A percentile compares a stretch with the other conserved stretches of the same genome.
Conservation (phyloP, 1,140 invertebrate species). For the Hylaeus anthracinus region DNA sequence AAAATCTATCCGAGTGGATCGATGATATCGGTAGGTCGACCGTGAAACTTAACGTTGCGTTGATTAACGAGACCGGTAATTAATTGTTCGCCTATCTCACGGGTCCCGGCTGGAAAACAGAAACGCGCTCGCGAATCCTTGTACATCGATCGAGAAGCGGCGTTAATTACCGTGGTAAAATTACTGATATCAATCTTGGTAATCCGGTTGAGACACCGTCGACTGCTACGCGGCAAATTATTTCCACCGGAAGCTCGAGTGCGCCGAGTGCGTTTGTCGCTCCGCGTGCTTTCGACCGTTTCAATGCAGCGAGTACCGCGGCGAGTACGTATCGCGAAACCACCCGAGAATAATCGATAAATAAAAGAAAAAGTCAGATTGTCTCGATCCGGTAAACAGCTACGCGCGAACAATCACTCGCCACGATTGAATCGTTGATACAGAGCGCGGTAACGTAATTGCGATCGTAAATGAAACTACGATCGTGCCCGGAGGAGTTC, state of each 20-base stretch:
- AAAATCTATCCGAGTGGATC: neutral
- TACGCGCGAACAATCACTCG: neutral
- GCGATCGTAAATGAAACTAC: neutral
- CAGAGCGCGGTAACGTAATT: neutral
- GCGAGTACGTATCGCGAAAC: neutral
- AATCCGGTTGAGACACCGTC: slow-evolving; percentile 39
- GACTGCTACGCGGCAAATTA: slow-evolving; percentile 42
- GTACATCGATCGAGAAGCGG: slow-evolving; percentile 33
- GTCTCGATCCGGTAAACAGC: too few relatives aligned
- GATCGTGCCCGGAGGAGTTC: neutral
- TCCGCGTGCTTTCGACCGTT: slow-evolving; percentile 16
- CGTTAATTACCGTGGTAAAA: slow-evolving; percentile 71
- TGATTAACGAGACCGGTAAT: slow-evolving; percentile 50
- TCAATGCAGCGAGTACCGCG: too few relatives aligned
- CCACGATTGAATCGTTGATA: too few relatives aligned
- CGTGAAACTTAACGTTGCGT: slow-evolving; percentile 13
- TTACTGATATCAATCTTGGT: slow-evolving; percentile 65
- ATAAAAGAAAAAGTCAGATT: too few relatives aligned
- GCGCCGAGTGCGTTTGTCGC: slow-evolving; percentile 1
- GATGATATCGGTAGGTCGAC: slow-evolving; percentile 14
- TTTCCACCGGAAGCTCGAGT: slow-evolving; percentile 54
- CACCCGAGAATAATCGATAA: neutral
- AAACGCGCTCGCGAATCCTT: slow-evolving; percentile 39
- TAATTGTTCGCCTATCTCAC: slow-evolving; percentile 46
- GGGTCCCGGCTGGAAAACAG: slow-evolving; percentile 35